Conservation (phyloP, 2,888 invertebrate genomes). For the Psylliodes chrysocephalus region DNA sequence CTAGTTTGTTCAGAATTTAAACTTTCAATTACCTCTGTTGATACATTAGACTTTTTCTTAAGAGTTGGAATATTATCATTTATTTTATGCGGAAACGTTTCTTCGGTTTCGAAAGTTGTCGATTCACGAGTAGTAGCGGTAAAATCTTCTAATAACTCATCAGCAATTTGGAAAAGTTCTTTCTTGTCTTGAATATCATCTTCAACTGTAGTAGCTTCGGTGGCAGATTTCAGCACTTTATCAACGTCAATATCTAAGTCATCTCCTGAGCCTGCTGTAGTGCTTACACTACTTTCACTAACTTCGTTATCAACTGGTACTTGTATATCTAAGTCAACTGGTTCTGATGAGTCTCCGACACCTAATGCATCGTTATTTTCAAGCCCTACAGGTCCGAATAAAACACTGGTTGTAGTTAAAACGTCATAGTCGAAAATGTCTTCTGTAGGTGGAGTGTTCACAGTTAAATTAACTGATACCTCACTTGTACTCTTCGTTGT, state of each 20-base stretch:
- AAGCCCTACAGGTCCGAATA: neutral
- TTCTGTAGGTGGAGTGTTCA: neutral
- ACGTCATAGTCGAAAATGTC: conserved; percentile 9
- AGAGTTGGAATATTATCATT: neutral
- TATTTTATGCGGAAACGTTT: conserved; percentile 4
- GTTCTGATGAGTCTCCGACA: neutral
- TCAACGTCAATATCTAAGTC: neutral
- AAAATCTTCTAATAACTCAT: conserved; percentile 13
- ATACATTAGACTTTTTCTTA: neutral
- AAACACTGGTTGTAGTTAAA: neutral
- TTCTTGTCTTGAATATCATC: conserved; percentile 3
- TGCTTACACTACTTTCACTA: neutral
- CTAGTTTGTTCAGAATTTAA: neutral
- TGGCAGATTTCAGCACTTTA: neutral
- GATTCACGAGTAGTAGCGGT: neutral
- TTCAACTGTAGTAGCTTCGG: neutral
- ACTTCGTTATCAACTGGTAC: neutral
- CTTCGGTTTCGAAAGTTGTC: neutral
- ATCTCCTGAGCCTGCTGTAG: neutral
- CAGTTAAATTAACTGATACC: neutral
- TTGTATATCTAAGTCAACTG: neutral
- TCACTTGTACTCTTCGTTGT: neutral
- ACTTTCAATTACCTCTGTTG: neutral
- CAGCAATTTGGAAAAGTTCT: conserved; percentile 12
- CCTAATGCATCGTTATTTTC: neutral